Percentiles rank a stretch among this genome's conserved stretches.
phyloP scores from a whole-genome alignment of 2,888 invertebrate species.

The Caenorhabditis wallacei region DNA sequence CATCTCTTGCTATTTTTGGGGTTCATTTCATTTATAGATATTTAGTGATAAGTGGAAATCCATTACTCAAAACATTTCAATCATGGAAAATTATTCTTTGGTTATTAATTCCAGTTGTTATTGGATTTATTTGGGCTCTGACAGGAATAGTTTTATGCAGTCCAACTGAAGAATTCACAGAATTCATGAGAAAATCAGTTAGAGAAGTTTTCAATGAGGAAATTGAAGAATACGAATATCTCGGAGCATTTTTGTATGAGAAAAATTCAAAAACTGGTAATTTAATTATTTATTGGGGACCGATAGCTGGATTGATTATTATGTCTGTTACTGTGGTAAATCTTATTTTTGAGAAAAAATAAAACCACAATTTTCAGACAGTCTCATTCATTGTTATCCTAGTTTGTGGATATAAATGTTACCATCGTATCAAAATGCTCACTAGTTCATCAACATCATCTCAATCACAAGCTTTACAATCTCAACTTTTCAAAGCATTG shows the following conservation, averaged over 20 bases:
- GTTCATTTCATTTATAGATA: constrained; percentile 50
- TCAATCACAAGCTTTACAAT: constrained; percentile 14
- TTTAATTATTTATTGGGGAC: constrained; percentile 3
- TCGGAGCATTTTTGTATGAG: constrained; percentile 25
- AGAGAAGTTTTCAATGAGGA: constrained; percentile 3
- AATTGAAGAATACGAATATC: constrained; percentile 36
- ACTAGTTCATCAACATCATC: constrained; percentile 4
- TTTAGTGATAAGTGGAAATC: constrained; percentile 24
- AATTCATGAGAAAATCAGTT: constrained; percentile 23
- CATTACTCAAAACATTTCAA: constrained; percentile 11
- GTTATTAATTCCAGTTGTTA: constrained; percentile 22
- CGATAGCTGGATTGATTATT: constrained; percentile 17
- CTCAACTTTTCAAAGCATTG: constrained; percentile 44
- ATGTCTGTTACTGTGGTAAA: constrained; percentile 22
- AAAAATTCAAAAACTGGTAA: neutral
- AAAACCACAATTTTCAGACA: constrained; percentile 5
- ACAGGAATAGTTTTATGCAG: constrained; percentile 14
- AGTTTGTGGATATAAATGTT: constrained; percentile 20
- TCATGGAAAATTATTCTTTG: constrained; percentile 41
- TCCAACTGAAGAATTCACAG: constrained; percentile 19
- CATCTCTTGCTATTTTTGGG: constrained; percentile 26
- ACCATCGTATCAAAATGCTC: neutral
- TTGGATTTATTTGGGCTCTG: constrained; percentile 23
- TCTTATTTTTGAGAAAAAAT: neutral
- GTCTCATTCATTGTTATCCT: constrained; percentile 14